Conservation (phyloP, 37 sponge, comb jelly and placozoan species). For the Tethya wilhelma region DNA sequence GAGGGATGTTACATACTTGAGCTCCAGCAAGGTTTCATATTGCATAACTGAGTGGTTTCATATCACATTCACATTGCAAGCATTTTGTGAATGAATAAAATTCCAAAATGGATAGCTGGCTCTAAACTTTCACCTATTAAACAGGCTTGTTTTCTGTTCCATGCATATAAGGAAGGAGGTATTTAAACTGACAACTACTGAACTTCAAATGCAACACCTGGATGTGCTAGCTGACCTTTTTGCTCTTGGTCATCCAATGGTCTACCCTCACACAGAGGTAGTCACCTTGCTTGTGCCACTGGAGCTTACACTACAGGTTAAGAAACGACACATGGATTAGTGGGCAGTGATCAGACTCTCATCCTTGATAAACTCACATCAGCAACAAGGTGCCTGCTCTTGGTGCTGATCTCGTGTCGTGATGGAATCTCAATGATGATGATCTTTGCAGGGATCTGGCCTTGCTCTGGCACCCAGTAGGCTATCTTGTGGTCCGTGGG, state of each 20-base stretch:
- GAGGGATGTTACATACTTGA: not conserved
- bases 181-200: no score
- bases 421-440: conserved; percentile 88
- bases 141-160: no score
- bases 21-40: conserved; percentile 5
- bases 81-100: no score
- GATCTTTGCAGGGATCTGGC: conserved; percentile 93
- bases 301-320: conserved; percentile 75
- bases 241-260: conserved; percentile 84
- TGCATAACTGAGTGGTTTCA: not conserved
- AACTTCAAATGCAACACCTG: no score
- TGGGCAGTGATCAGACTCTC: not conserved
- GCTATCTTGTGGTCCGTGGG: conserved; percentile 88
- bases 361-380: not conserved
- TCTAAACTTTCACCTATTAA: not conserved
- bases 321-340: not conserved
- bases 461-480: conserved; percentile 94
- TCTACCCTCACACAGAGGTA: conserved; percentile 89
- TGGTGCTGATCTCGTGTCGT: conserved; percentile 80
- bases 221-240: conserved; percentile 88
- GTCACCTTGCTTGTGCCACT: conserved; percentile 94
- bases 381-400: conserved; percentile 74
- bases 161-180: not conserved
- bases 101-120: no score
- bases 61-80: no score